Conservation (phyloP, 2,888 invertebrate genomes). For the Ceriagrion tenellum region DNA sequence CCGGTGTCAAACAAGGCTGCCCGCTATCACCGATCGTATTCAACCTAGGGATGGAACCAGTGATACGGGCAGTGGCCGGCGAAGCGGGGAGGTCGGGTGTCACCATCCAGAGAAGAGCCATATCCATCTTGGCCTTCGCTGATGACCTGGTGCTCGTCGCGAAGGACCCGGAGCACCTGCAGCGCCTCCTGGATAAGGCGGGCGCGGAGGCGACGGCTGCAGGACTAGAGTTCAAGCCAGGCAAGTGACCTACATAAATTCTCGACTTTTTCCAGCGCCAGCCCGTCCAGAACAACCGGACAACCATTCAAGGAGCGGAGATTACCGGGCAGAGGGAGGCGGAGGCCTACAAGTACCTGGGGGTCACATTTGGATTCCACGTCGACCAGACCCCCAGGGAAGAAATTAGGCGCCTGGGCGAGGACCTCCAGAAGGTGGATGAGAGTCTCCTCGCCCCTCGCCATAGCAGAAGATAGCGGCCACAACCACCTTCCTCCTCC, state of each 20-base stretch:
- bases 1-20: too few species aligned
- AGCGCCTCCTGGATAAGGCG: too few species aligned
- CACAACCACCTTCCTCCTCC: constrained; percentile 71
- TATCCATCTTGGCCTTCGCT: constrained; percentile 69
- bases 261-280: constrained; percentile 73
- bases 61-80: too few species aligned
- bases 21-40: too few species aligned
- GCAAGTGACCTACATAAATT: constrained; percentile 73
- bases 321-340: background rate
- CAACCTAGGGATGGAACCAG: too few species aligned
- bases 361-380: constrained; percentile 75
- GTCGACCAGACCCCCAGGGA: too few species aligned
- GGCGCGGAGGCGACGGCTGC: constrained; percentile 66
- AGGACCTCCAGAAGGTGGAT: too few species aligned
- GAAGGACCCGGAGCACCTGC: too few species aligned
- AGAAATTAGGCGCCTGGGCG: too few species aligned
- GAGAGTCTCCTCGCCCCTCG: constrained; percentile 71
- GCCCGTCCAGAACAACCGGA: constrained; percentile 60
- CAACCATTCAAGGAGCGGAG: too few species aligned
- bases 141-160: too few species aligned
- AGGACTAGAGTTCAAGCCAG: constrained; percentile 74
- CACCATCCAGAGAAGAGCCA: background rate
- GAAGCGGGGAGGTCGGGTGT: background rate
- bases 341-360: constrained; percentile 74
- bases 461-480: constrained; percentile 73